phyloP scores from a whole-genome alignment of 2,113 vertebrate genomes.

The Serinus canaria region DNA sequence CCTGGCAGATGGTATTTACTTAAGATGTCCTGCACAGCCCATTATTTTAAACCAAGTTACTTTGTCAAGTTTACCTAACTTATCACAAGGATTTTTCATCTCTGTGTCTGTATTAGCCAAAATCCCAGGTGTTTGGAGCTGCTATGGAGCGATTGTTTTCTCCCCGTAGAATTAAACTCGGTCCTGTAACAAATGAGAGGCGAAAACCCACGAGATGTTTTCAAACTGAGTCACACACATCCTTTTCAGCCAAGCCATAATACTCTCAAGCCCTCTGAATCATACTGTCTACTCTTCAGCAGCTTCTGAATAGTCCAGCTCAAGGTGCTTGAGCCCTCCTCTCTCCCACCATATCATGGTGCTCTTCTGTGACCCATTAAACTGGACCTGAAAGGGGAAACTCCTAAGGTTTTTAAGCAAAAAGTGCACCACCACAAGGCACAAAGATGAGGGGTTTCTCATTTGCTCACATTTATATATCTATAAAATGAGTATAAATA shows the following conservation, averaged over 20 bases:
- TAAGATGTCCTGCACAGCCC: neutral
- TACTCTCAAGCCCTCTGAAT: conserved; percentile 16
- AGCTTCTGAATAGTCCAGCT: neutral
- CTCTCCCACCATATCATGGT: neutral
- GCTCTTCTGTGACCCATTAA: neutral
- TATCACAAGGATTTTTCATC: neutral
- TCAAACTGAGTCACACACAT: conserved; percentile 33
- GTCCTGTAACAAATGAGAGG: neutral
- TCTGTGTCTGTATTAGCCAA: neutral
- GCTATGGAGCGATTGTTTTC: neutral
- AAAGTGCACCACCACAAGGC: neutral
- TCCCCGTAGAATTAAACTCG: neutral
- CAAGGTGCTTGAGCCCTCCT: neutral
- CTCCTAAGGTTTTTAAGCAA: neutral
- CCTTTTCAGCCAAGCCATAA: conserved; percentile 37
- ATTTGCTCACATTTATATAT: neutral
- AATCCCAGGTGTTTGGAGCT: neutral
- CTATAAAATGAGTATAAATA: neutral
- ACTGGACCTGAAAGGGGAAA: neutral
- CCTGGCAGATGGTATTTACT: conserved; percentile 19
- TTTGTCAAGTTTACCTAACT: neutral
- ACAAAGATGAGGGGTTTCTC: neutral
- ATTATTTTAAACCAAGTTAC: neutral
- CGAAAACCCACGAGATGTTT: neutral
- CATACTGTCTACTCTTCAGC: neutral